phyloP scores from a whole-genome alignment of 2,888 invertebrate genomes.

The Megastigmus dorsalis region DNA sequence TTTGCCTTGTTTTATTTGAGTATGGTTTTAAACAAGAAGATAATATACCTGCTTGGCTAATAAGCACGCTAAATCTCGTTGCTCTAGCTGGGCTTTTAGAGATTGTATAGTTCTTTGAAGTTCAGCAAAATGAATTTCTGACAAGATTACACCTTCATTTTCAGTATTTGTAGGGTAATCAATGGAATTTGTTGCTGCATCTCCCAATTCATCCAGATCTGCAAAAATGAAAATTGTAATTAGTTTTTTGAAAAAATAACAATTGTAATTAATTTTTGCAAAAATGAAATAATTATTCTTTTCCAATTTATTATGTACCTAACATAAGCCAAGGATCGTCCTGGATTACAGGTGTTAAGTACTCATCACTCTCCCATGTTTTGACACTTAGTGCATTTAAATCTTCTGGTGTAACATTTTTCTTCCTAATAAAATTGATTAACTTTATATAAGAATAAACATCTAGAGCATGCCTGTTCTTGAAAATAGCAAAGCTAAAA shows the following conservation, averaged over 20 bases:
- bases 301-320: conserved; percentile 79
- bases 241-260: too few relatives aligned
- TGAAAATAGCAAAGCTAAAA: conserved; percentile 81
- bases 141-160: conserved; percentile 79
- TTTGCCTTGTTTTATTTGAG: neutral
- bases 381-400: conserved; percentile 76
- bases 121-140: conserved; percentile 79
- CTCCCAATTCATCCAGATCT: conserved; percentile 67
- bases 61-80: conserved; percentile 71
- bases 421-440: conserved; percentile 85
- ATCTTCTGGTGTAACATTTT: conserved; percentile 78
- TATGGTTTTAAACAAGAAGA: neutral
- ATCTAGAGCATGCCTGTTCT: conserved; percentile 84
- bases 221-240: conserved; percentile 35
- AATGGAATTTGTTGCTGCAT: conserved; percentile 62
- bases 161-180: conserved; percentile 79
- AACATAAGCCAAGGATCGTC: conserved; percentile 90
- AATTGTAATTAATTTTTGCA: neutral
- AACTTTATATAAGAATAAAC: conserved; percentile 88
- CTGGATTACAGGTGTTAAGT: conserved; percentile 83
- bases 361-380: conserved; percentile 86
- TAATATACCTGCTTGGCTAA: conserved; percentile 68
- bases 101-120: conserved; percentile 78
- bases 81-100: conserved; percentile 78
- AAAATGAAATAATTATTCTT: too few relatives aligned